Conservation (phyloP, 2,113 vertebrate genomes). For the Otis tarda region DNA sequence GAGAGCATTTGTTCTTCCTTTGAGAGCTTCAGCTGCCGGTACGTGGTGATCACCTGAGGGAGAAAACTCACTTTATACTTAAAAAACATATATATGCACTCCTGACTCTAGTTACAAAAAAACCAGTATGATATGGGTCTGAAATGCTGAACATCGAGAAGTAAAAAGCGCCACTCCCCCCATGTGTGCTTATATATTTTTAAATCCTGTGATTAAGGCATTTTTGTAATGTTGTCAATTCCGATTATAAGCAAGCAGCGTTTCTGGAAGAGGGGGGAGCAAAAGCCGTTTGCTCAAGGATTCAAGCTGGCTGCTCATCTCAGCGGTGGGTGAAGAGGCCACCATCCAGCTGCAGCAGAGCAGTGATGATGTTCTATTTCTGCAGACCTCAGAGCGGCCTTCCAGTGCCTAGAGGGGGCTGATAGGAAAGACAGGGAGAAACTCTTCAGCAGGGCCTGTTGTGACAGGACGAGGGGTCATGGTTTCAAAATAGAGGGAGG, state of each 20-base stretch:
- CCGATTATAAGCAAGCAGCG: rapidly evolving
- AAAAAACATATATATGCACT: not conserved
- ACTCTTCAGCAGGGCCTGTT: no score
- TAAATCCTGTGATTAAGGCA: not conserved
- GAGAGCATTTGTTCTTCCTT: not conserved
- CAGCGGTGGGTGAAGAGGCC: not conserved
- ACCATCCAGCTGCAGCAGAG: not conserved
- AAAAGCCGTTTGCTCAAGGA: not conserved
- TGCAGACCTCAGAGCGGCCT: not conserved
- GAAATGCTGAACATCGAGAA: not conserved
- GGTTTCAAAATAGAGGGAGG: no score
- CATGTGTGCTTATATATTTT: not conserved
- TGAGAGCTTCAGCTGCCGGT: not conserved
- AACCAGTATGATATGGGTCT: not conserved
- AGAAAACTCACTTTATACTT: not conserved
- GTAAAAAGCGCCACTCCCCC: not conserved
- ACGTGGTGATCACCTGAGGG: not conserved
- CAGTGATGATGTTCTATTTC: not conserved
- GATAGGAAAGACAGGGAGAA: no score
- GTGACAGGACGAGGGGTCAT: no score
- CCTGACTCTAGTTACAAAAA: not conserved
- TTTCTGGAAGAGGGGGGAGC: not conserved
- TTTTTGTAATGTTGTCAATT: not conserved
- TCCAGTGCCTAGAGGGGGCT: no score
- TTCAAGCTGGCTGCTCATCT: not conserved